A percentile compares a stretch with the other conserved stretches of the same genome.
Conservation (phyloP, 2,797 vertebrate genomes). For the Cirrhinus molitorella region DNA sequence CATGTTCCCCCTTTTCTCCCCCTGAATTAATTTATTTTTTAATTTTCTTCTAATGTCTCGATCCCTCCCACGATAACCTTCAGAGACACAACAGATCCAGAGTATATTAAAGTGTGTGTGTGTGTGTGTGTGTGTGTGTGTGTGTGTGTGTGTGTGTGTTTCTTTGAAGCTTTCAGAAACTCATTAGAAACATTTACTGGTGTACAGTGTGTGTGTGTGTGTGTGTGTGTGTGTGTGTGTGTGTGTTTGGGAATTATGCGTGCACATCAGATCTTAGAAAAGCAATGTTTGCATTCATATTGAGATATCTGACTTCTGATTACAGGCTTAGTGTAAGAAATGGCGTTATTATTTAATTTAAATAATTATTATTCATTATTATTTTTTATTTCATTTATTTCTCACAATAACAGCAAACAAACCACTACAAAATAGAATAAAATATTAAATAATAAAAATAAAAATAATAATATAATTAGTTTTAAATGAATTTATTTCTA, state of each 20-base stretch:
- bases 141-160: conserved; percentile 45
- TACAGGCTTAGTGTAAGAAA: too few species aligned
- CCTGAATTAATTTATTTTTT: conserved; percentile 29
- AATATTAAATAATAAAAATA: background rate
- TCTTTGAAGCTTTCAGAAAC: conserved; percentile 1
- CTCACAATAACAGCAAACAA: too few species aligned
- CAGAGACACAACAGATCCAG: background rate
- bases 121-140: conserved; percentile 41
- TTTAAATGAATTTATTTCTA: background rate
- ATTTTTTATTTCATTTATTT: too few species aligned
- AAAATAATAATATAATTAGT: background rate
- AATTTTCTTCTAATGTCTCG: conserved; percentile 21
- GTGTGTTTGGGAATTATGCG: background rate
- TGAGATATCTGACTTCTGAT: background rate
- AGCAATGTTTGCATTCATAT: background rate
- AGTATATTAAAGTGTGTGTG: conserved; percentile 48
- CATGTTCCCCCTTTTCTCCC: conserved; percentile 2
- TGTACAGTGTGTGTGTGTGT: background rate
- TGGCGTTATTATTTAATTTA: too few species aligned
- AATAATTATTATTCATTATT: too few species aligned
- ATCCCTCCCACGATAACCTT: conserved; percentile 5
- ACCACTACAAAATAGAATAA: too few species aligned
- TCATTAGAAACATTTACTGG: background rate
- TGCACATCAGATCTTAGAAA: background rate
- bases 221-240: too few species aligned